A percentile compares a stretch with the other conserved stretches of the same genome.
These are phyloP conservation scores for Xestia sexstrigata DNA, from an alignment of 2,888 invertebrate genomes.

Conservation along the genomic window DNA sequence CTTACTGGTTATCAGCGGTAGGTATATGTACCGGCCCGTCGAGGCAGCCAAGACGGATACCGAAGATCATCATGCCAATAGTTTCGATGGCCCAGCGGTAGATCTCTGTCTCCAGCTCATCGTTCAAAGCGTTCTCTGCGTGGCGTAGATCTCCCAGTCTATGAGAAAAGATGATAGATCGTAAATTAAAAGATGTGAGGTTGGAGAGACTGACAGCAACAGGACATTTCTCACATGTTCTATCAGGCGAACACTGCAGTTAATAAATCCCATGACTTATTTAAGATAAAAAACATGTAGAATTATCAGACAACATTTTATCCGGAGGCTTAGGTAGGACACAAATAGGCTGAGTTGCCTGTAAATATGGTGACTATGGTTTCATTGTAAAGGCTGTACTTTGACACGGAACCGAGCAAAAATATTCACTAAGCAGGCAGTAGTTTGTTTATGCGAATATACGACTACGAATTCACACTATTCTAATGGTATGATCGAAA, in stretches of 20 bases:
- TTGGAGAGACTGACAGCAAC: not conserved
- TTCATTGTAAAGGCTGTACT: not conserved
- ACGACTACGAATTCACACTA: not conserved
- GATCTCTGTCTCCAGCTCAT: slow-evolving; percentile 84
- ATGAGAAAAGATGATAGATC: not conserved
- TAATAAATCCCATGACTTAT: not conserved
- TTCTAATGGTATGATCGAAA: not conserved
- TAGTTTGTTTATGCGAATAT: slow-evolving; percentile 1
- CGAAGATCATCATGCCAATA: slow-evolving; percentile 83
- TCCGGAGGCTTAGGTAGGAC: not conserved
- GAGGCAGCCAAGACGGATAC: slow-evolving; percentile 85
- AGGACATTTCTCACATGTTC: not conserved
- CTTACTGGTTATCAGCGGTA: slow-evolving; percentile 79
- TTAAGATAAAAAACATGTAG: not conserved
- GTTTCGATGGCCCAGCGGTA: slow-evolving; percentile 87
- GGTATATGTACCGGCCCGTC: slow-evolving; percentile 82
- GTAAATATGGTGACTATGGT: not conserved
- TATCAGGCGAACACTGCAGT: too few relatives aligned
- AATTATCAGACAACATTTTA: not conserved
- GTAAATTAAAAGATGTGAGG: not conserved
- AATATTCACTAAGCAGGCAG: slow-evolving; percentile 3
- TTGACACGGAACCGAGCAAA: slow-evolving; percentile 5
- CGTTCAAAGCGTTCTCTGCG: slow-evolving; percentile 84
- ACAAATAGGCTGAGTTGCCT: not conserved
- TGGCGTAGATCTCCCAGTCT: slow-evolving; percentile 83